Conservation (phyloP, 2,113 vertebrate species). For the Semnopithecus entellus region DNA sequence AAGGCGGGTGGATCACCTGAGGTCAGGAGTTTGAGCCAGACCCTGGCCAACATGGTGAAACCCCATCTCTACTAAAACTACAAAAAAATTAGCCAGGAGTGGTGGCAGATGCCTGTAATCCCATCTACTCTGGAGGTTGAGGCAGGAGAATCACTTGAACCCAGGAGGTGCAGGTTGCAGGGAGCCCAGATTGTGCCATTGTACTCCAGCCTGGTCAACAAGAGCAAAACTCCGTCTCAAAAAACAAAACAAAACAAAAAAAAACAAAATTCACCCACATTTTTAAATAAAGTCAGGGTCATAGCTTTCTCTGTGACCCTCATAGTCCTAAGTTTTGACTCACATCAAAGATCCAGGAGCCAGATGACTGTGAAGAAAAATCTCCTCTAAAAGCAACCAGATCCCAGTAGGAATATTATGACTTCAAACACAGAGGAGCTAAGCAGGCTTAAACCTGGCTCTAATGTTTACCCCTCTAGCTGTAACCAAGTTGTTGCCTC, state of each 20-base stretch:
- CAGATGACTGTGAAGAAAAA: background rate
- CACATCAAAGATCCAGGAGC: background rate
- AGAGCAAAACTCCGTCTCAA: background rate
- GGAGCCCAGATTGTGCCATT: background rate
- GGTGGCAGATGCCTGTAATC: background rate
- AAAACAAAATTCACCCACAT: too few species aligned
- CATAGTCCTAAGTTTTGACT: background rate
- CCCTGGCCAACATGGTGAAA: background rate
- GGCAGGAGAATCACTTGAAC: background rate
- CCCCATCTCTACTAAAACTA: background rate
- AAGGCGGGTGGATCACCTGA: background rate
- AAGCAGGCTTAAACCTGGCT: slow-evolving; percentile 39
- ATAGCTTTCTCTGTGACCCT: background rate
- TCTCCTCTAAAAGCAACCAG: slow-evolving; percentile 29
- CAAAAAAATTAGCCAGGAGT: background rate
- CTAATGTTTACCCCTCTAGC: slow-evolving; percentile 10
- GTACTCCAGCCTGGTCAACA: background rate
- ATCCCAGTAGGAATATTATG: slow-evolving; percentile 1
- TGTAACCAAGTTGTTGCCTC: background rate
- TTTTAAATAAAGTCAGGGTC: background rate
- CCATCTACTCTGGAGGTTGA: background rate
- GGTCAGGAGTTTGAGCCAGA: background rate
- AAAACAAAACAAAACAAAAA: background rate
- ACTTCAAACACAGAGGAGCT: slow-evolving; percentile 25
- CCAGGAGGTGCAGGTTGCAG: background rate